A percentile compares a stretch with the other conserved stretches of the same genome.
Evolutionary conservation across 2,113 vertebrate genomes (phyloP).

Genomic region (Prietella phreatophila): DNA sequence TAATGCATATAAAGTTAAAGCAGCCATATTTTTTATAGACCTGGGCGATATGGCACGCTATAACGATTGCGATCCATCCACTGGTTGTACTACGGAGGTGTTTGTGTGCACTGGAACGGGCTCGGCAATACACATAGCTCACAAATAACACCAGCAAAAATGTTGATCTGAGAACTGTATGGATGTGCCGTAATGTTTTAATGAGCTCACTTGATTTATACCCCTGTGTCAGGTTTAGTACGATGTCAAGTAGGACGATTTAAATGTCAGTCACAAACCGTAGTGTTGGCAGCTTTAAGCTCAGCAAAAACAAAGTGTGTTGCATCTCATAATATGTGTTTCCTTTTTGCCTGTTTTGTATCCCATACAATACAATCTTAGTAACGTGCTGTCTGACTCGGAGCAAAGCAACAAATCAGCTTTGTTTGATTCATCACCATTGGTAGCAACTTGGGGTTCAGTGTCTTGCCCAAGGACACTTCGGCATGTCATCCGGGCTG

Average conservation of each 20-base stretch:
- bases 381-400: not conserved
- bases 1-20: not conserved
- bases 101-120: not conserved
- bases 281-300: not conserved
- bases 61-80: not conserved
- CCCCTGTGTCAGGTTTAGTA: not conserved
- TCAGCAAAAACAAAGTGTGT: not conserved
- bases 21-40: not conserved
- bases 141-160: not conserved
- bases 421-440: not conserved
- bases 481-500: too few species aligned
- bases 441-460: too few species aligned
- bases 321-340: not conserved
- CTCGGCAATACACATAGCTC: not conserved
- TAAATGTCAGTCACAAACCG: not conserved
- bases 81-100: not conserved
- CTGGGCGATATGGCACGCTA: not conserved
- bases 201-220: not conserved
- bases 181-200: not conserved
- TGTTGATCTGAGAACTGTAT: not conserved
- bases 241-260: not conserved
- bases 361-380: not conserved
- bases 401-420: not conserved
- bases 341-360: not conserved
- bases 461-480: too few species aligned